Evolutionary conservation across 2,113 vertebrate species (phyloP).

Genomic region (Sinosuthora webbiana): DNA sequence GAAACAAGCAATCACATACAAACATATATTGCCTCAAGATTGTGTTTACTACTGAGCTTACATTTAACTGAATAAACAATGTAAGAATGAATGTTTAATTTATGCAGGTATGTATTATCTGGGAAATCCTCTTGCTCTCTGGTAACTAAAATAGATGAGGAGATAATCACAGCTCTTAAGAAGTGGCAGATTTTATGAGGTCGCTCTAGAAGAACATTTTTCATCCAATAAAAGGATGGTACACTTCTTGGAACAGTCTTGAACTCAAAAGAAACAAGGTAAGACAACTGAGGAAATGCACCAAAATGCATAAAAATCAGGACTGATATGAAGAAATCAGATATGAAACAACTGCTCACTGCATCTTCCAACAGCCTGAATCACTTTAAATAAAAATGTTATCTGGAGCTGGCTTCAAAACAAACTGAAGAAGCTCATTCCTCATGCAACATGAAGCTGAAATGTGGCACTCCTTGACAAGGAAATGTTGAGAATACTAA

Average conservation of each 20-base stretch:
- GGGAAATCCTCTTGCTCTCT: neutral
- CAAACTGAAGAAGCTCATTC: neutral
- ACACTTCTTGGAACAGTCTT: neutral
- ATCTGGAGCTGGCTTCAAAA: neutral
- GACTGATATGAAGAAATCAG: neutral
- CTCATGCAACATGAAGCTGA: neutral
- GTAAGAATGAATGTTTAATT: neutral
- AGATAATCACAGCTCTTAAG: neutral
- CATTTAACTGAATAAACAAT: neutral
- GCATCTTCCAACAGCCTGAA: neutral
- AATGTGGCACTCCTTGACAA: neutral
- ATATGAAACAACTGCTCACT: neutral
- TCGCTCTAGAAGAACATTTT: neutral
- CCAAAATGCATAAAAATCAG: neutral
- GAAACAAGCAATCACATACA: constrained; percentile 47
- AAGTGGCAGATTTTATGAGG: neutral
- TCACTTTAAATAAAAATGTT: neutral
- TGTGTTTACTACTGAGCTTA: neutral
- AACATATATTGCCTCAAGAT: constrained; percentile 53
- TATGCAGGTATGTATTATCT: neutral
- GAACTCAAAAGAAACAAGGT: neutral
- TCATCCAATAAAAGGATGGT: neutral
- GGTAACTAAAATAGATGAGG: neutral
- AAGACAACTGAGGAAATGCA: neutral
- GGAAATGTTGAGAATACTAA: neutral